phyloP scores from a whole-genome alignment of 2,888 invertebrate species.

The Sarcophaga variegata region DNA sequence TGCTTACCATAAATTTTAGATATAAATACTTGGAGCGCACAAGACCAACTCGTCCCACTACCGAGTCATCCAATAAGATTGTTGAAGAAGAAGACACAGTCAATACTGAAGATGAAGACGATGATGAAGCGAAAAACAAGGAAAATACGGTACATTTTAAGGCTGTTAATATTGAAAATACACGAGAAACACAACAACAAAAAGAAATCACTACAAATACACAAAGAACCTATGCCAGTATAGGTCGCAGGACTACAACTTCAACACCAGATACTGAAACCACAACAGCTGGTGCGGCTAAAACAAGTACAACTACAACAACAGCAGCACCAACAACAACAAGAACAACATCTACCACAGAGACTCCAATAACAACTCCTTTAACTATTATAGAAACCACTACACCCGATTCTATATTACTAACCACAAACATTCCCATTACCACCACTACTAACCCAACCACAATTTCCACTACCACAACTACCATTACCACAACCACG shows the following conservation, averaged over 20 bases:
- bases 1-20: constrained; percentile 68
- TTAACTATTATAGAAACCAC: constrained; percentile 72
- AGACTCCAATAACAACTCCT: constrained; percentile 72
- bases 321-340: constrained; percentile 71
- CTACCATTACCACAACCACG: constrained; percentile 66
- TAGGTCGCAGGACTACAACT: constrained; percentile 79
- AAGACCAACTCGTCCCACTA: constrained; percentile 75
- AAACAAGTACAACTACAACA: constrained; percentile 71
- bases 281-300: constrained; percentile 68
- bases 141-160: constrained; percentile 79
- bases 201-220: constrained; percentile 62
- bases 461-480: constrained; percentile 72
- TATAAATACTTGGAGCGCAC: constrained; percentile 79
- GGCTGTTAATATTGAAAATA: constrained; percentile 74
- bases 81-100: constrained; percentile 70
- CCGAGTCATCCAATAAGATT: constrained; percentile 69
- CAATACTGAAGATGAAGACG: constrained; percentile 53
- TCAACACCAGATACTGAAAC: constrained; percentile 72
- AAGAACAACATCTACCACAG: constrained; percentile 73
- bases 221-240: constrained; percentile 78
- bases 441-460: constrained; percentile 68
- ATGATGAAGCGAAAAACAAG: constrained; percentile 73
- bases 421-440: constrained; percentile 70
- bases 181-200: constrained; percentile 76
- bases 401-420: constrained; percentile 73